These are phyloP conservation scores for Euglossa dilemma DNA, from an alignment of 1,140 invertebrate genomes.

Conservation along the genomic window DNA sequence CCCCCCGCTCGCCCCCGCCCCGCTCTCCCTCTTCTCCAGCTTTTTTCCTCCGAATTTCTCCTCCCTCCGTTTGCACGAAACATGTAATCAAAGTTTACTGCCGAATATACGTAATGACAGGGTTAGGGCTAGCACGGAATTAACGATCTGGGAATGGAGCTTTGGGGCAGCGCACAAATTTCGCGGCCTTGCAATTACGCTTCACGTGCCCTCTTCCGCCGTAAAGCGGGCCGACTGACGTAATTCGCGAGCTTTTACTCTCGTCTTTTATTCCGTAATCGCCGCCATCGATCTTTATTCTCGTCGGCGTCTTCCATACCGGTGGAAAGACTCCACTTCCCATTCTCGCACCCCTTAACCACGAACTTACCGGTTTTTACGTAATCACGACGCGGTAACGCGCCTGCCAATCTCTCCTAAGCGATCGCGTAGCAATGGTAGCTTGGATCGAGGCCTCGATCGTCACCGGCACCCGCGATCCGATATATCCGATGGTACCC, in stretches of 20 bases:
- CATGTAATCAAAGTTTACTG: constrained; percentile 66
- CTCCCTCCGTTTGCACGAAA: constrained; percentile 25
- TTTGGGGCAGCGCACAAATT: constrained; percentile 43
- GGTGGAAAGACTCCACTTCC: neutral
- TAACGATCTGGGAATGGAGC: constrained; percentile 60
- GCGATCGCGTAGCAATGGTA: no score
- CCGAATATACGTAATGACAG: constrained; percentile 65
- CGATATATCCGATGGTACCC: neutral
- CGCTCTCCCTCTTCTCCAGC: neutral
- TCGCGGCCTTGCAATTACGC: constrained; percentile 51
- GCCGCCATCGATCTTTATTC: constrained; percentile 28
- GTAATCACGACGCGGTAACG: neutral
- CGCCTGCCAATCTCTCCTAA: neutral
- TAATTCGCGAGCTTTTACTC: constrained; percentile 45
- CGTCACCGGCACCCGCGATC: neutral
- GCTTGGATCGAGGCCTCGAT: neutral
- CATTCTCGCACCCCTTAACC: neutral
- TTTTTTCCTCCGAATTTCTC: constrained; percentile 24
- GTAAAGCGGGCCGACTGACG: constrained; percentile 32
- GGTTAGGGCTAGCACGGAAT: constrained; percentile 60
- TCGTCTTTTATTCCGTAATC: constrained; percentile 39
- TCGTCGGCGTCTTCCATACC: neutral
- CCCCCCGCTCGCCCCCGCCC: no score
- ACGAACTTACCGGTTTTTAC: neutral
- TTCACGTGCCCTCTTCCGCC: constrained; percentile 29